Evolutionary conservation across 2,797 vertebrate genomes (phyloP), one percentile per base, ranked within the genome.

Genomic region (Enoplosus armatus): DNA sequence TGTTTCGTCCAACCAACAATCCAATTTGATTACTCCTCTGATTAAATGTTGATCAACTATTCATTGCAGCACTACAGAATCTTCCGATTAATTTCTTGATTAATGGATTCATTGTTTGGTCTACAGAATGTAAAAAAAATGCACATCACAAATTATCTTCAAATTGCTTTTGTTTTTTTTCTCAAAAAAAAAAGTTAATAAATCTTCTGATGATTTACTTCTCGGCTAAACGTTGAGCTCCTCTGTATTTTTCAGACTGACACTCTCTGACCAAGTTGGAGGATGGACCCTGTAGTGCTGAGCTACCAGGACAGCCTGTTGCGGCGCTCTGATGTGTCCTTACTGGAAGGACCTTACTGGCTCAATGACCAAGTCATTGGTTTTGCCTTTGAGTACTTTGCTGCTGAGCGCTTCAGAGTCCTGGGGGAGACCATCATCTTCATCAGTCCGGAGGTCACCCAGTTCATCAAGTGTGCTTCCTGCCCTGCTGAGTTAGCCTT

Each of bases 241-340:
- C 24, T 66, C 5, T 55, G 31, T 77, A 0, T 92, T 68, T 90
- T 75, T 4, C 72, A 94, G 95, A 81, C 80, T 58, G 78, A 70
- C 77, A 6, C 68, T 58, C 35, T 86, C 5, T 74, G 10, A 84
- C 62, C n/a, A 75, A 79, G 59, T 74, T 75, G 59, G 82, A 93
- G 85, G 88, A 99, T 99, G 98, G 97, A 99, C 86, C 97, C 96
- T 0, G 96, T 99, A 16, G 96, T 99, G 78, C 91, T 99, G 92
- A 99, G 98, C 90, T 99, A 97, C 91, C 96, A 96, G 94, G 97
- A 99, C 94, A 98, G 97, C 89, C 95, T 99, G 73, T 87, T 99
- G 80, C 95, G 98, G 63, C 95, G 94, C 63, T 99, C 98, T 0
- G 98, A 99, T 0, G 92, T 99, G 72, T 95, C 95, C 6, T 91